Evolutionary conservation across 2,888 invertebrate genomes (phyloP).

Genomic region (Zootermopsis nevadensis): DNA sequence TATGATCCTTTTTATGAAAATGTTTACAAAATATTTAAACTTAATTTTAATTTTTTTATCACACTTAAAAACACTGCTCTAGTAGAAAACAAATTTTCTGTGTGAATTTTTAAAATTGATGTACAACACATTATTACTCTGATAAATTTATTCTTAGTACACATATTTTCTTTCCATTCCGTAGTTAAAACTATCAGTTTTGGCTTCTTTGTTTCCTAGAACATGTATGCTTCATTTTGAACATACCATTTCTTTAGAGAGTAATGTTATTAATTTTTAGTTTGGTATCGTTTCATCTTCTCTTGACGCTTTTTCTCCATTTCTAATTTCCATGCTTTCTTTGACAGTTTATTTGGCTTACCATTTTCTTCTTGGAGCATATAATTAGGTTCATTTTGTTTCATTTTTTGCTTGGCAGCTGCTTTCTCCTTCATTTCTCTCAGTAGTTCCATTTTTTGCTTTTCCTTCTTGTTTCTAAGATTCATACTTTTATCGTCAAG

Average conservation of each 20-base stretch:
- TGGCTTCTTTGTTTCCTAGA: too few species aligned
- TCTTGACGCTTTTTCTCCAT: conserved; percentile 51
- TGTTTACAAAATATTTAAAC: too few species aligned
- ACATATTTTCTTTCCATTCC: too few species aligned
- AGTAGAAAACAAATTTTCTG: too few species aligned
- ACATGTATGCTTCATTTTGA: too few species aligned
- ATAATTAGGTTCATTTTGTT: neutral
- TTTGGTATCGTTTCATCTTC: conserved; percentile 48
- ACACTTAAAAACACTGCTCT: too few species aligned
- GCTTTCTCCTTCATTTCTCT: neutral
- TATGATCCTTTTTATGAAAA: too few species aligned
- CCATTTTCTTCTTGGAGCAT: neutral
- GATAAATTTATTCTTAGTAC: too few species aligned
- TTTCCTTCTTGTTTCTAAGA: neutral
- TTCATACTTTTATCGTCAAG: neutral
- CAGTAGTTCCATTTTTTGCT: neutral
- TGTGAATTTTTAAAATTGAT: too few species aligned
- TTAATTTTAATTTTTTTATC: too few species aligned
- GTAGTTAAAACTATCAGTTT: too few species aligned
- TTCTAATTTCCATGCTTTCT: conserved; percentile 53
- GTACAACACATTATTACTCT: too few species aligned
- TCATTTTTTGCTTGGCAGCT: neutral
- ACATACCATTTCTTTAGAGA: neutral
- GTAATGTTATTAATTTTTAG: neutral
- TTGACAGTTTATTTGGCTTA: conserved; percentile 48